Evolutionary conservation across 2,113 vertebrate genomes (phyloP).

Genomic region (Gracilinanus agilis): DNA sequence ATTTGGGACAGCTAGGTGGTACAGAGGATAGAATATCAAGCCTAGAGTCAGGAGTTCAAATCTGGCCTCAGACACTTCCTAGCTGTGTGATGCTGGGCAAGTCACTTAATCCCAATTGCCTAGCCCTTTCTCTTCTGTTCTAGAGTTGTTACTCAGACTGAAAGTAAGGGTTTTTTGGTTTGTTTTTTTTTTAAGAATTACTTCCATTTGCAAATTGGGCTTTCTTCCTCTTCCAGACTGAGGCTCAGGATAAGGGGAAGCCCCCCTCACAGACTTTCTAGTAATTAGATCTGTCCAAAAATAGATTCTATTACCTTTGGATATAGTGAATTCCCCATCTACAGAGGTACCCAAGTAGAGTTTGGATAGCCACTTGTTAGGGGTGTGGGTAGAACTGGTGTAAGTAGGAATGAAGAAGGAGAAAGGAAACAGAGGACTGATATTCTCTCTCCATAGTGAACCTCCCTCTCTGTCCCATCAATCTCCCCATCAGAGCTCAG

Average conservation of each 20-base stretch:
- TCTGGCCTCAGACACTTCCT: too few species aligned
- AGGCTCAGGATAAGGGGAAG: neutral
- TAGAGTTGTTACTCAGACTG: too few species aligned
- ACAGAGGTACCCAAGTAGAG: neutral
- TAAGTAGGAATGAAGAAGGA: neutral
- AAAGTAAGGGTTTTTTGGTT: too few species aligned
- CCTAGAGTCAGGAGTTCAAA: too few species aligned
- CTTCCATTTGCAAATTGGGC: neutral
- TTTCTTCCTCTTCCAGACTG: neutral
- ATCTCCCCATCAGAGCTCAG: constrained; percentile 64
- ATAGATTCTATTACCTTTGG: neutral
- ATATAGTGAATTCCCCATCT: neutral
- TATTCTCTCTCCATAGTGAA: neutral
- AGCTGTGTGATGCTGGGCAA: too few species aligned
- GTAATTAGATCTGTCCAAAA: too few species aligned
- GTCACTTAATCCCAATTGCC: too few species aligned
- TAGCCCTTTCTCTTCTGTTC: too few species aligned
- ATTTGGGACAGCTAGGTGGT: neutral
- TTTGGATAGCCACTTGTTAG: neutral
- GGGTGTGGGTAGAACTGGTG: neutral
- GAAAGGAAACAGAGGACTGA: neutral
- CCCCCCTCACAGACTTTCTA: too few species aligned
- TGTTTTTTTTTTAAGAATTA: too few species aligned
- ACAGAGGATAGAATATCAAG: too few species aligned
- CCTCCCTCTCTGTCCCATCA: neutral